Evolutionary conservation across 2,113 vertebrate species (phyloP).

Genomic region (Coturnix japonica): DNA sequence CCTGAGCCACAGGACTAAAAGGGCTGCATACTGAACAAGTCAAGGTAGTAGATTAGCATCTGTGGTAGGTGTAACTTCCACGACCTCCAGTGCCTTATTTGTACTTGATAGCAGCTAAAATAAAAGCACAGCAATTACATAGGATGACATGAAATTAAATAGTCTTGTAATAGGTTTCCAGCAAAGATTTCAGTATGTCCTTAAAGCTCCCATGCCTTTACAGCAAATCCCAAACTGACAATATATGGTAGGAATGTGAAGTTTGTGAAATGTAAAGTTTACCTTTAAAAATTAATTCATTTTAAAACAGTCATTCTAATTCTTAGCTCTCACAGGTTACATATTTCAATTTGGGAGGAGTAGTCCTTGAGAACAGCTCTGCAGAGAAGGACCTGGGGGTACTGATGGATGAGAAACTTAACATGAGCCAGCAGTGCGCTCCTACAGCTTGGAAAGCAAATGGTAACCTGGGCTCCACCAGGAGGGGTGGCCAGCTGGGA

Average conservation of each 20-base stretch:
- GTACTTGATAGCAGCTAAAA: neutral
- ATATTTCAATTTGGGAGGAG: neutral
- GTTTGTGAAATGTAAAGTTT: neutral
- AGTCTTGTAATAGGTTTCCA: neutral
- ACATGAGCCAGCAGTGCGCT: too few relatives aligned
- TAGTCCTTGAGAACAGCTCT: too few relatives aligned
- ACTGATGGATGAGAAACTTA: too few relatives aligned
- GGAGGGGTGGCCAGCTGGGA: too few relatives aligned
- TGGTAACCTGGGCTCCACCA: too few relatives aligned
- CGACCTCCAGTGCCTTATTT: neutral
- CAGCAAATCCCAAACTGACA: neutral
- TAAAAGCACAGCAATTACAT: neutral
- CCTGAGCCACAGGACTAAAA: neutral
- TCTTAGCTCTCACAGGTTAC: neutral
- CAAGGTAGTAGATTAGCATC: neutral
- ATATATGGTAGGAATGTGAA: neutral
- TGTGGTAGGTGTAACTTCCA: neutral
- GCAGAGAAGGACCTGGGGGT: too few relatives aligned
- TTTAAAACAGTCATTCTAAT: neutral
- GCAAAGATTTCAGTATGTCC: neutral
- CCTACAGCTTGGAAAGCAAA: too few relatives aligned
- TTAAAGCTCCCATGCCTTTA: neutral
- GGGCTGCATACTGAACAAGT: accelerated
- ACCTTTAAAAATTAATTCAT: neutral
- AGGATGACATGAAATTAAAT: neutral